Evolutionary conservation across 1,140 invertebrate species (phyloP).

Genomic region (Zelostemma sp.): DNA sequence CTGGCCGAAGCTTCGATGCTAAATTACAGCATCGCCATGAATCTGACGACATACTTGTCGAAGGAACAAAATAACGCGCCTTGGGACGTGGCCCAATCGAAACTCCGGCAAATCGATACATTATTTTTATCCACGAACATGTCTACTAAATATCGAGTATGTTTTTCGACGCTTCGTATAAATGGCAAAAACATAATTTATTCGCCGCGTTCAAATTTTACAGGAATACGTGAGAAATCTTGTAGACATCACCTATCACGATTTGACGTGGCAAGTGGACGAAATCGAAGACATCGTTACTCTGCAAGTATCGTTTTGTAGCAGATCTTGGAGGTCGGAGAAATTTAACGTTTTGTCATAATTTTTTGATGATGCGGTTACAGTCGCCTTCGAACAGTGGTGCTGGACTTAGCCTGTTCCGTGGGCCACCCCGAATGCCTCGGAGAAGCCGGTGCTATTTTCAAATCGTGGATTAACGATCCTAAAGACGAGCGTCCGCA

Average conservation of each 20-base stretch:
- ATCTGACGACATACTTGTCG: slow-evolving; percentile 77
- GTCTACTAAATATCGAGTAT: slow-evolving; percentile 75
- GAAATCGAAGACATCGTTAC: slow-evolving; percentile 70
- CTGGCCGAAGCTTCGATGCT: slow-evolving; percentile 79
- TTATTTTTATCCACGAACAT: slow-evolving; percentile 74
- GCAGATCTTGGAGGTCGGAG: no score
- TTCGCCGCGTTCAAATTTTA: slow-evolving; percentile 8
- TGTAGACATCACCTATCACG: slow-evolving; percentile 67
- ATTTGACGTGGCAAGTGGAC: slow-evolving; percentile 73
- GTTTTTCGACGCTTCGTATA: no score
- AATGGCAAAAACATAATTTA: neutral
- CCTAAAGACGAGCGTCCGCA: slow-evolving; percentile 62
- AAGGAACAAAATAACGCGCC: slow-evolving; percentile 79
- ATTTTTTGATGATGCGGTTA: no score
- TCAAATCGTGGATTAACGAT: slow-evolving; percentile 73
- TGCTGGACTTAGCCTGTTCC: slow-evolving; percentile 75
- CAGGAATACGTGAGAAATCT: slow-evolving; percentile 70
- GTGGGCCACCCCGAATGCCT: slow-evolving; percentile 74
- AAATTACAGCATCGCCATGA: slow-evolving; percentile 76
- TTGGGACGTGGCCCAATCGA: slow-evolving; percentile 76
- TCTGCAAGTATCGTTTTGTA: slow-evolving; percentile 67
- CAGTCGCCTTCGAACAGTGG: slow-evolving; percentile 71
- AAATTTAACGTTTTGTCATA: no score
- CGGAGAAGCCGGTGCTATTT: slow-evolving; percentile 71
- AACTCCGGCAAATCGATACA: slow-evolving; percentile 71